A percentile compares a stretch with the other conserved stretches of the same genome.
Conservation (phyloP, 2,797 vertebrate species). For the Gymnocypris eckloni region DNA sequence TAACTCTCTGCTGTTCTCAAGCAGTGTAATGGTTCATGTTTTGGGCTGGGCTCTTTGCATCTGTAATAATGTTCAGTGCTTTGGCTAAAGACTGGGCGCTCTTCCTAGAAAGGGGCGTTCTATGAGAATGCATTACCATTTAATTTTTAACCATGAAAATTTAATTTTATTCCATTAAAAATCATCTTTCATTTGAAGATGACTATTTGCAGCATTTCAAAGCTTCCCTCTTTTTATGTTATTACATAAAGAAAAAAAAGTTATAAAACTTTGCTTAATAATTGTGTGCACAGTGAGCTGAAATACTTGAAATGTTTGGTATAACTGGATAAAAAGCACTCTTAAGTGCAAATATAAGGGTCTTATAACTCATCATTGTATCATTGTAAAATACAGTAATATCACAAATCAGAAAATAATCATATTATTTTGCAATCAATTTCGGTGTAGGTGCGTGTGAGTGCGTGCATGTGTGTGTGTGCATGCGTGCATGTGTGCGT, state of each 20-base stretch:
- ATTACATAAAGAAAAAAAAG: not conserved
- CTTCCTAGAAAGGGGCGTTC: constrained; percentile 19
- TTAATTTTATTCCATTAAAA: not conserved
- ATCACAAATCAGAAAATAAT: not conserved
- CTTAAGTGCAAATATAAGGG: not conserved
- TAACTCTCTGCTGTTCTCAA: constrained; percentile 50
- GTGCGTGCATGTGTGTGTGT: not conserved
- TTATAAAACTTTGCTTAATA: not conserved
- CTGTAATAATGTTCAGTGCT: constrained; percentile 52
- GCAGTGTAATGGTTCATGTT: constrained; percentile 52
- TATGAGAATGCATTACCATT: constrained; percentile 27
- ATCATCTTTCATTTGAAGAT: constrained; percentile 23
- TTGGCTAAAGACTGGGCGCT: constrained; percentile 18
- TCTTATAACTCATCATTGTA: too few species aligned
- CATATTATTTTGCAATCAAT: not conserved
- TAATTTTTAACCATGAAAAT: not conserved
- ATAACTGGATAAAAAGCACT: not conserved
- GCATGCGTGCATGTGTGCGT: too few species aligned
- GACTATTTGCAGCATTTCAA: constrained; percentile 4
- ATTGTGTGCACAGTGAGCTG: not conserved
- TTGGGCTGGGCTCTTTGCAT: constrained; percentile 46
- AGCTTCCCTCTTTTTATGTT: not conserved
- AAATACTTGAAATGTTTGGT: constrained; percentile 5
- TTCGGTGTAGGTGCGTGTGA: not conserved
- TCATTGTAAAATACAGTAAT: not conserved